phyloP scores from a whole-genome alignment of 2,797 vertebrate species.

The Coluber constrictor region DNA sequence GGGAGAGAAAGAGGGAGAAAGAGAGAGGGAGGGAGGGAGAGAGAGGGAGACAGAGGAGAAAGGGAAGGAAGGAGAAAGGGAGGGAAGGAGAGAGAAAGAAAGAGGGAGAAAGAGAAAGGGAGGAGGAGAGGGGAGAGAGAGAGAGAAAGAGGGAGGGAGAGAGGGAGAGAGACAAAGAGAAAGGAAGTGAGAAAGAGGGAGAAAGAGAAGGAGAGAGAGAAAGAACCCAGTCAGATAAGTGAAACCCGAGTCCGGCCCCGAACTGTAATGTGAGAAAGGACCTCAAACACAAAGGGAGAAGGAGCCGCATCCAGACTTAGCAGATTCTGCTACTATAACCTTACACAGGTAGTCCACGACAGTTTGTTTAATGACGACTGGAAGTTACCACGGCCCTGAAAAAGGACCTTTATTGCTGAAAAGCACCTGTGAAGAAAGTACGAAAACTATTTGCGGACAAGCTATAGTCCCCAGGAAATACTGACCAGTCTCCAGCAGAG shows the following conservation, averaged over 20 bases:
- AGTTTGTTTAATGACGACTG: too few species aligned
- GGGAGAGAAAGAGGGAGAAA: too few species aligned
- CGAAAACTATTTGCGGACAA: neutral
- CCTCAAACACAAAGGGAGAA: neutral
- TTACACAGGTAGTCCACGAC: neutral
- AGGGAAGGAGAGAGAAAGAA: too few species aligned
- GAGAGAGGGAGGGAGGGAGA: too few species aligned
- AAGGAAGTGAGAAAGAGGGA: too few species aligned
- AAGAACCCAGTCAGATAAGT: neutral
- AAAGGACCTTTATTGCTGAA: neutral
- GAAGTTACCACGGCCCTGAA: neutral
- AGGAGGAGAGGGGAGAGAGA: accelerated
- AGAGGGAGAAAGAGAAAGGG: too few species aligned
- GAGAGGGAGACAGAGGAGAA: too few species aligned
- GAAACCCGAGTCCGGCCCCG: neutral
- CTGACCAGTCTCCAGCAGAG: conserved; percentile 49
- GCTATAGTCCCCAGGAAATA: neutral
- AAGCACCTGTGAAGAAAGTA: neutral
- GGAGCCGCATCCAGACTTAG: neutral
- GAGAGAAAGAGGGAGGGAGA: too few species aligned
- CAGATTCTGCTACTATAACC: neutral
- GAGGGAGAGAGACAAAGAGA: too few species aligned
- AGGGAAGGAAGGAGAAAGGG: too few species aligned
- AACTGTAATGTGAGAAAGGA: neutral
- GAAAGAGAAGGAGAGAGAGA: too few species aligned